Base-by-base conservation (phyloP, 2,113 vertebrate genomes). In the Zootoca vivipara region DNA sequence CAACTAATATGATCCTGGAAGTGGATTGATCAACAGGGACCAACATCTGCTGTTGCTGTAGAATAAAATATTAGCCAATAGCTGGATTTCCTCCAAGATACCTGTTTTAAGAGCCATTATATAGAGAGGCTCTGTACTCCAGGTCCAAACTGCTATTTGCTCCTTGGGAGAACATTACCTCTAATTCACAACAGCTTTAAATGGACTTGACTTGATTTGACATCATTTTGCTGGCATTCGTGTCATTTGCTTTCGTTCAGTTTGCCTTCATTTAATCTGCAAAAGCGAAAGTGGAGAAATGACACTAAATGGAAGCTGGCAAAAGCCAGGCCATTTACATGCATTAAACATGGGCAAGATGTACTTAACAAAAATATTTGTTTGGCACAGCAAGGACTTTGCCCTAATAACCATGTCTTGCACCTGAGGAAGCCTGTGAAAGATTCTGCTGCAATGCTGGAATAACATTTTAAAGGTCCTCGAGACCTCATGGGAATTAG, bases 321-420 rank as follows among this genome's bases (percentile, higher is more conserved):
- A 85, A 85, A 85, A 3, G 15, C 52, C 70, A 75, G 83, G 56
- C 40, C 83, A 58, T 85, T 62, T 85, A 72, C 70, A 75, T 38
- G 22, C 18, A 30, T 83, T 69, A 18, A 46, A 42, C 33, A 80
- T n/a, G 16, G 42, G 42, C 7, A 35, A 26, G 38, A 40, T 26
- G 26, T 30, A 10, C 67, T 38, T 38, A 38, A 38, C 42, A 46
- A 46, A 46, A 46, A 46, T 46, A 46, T 46, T 65, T 22, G 5
- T 40, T 42, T 10, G 35, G 6, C 81, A 67, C 15, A 38, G 3
- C 64, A 82, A 64, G 16, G 38, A 56, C n/a, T 81, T 80, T 80
- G 52, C 30, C 56, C 78, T 30, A 3, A 8, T 35, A 18, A 58
- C 2, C n/a, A 7, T n/a, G 2, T 22, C 56, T 33, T 62, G 13